Evolutionary conservation across 2,797 vertebrate genomes (phyloP), one percentile per base, ranked within the genome.

Genomic region (Lacerta bilineata): DNA sequence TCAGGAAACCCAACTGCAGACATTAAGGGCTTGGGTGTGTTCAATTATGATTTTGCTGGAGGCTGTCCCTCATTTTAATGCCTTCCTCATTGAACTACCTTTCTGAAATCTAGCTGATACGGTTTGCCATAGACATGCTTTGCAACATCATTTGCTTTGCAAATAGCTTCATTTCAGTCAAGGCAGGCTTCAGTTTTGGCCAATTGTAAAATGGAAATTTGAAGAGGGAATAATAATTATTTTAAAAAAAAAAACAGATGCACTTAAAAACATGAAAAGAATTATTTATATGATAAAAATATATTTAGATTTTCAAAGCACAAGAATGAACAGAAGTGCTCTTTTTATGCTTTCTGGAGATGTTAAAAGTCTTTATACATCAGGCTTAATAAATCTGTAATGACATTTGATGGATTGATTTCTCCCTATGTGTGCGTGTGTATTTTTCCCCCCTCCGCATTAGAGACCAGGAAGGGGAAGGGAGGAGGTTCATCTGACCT

Each of bases 291-390:
- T 97, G 97, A 97, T 97, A 97, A 97, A 97, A 97, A 96, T 97
- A 97, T 97, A 97, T 97, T 97, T 97, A 97, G 97, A 97, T 97
- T 97, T 97, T 97, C 97, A 97, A 97, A 97, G 97, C 97, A 97
- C 97, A 97, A 97, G 96, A 94, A 96, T 96, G 96, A 97, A 95
- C 95, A 95, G 95, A 97, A 97, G 96, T 96, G 96, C 96, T 97
- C 97, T 97, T 97, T 97, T 97, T 97, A 97, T 94, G 96, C 96
- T 97, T 97, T 96, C 96, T 96, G 97, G 96, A 97, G 95, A 97
- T 96, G 97, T 96, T 97, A 96, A 97, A 96, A 96, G 96, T 97
- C 97, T 97, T 97, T 97, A 96, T 97, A 97, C 96, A 96, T 97
- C 97, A 96, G 96, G 96, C 97, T 97, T 96, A 97, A 97, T 97